Evolutionary conservation across 2,888 invertebrate genomes (phyloP), one percentile per base, ranked within the genome.

Genomic region (Myathropa florea): DNA sequence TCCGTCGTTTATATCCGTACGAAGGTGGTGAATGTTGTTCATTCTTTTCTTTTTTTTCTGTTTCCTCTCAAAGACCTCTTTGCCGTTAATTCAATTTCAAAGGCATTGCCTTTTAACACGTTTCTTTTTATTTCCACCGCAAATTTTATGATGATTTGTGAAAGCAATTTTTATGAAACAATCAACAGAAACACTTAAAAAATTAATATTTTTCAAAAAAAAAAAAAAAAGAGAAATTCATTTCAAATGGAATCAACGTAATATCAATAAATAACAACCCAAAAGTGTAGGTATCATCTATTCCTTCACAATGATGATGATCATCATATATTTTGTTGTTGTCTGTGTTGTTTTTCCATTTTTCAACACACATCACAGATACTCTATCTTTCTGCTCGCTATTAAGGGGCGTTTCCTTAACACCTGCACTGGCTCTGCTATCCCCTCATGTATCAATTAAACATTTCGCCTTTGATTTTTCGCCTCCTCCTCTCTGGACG

Each of bases 101-200:
- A 46, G 46, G 46, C 46, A 46, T 46, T 46, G 46, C 46, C 46
- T 46, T 46, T 46, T 46, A 46, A 46, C 46, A 46, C 46, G 46
- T 75, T 75, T 73, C 46, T 57, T 67, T 81, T 53, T 55, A 60
- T 67, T 67, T 67, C 14, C 23, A 46, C 18, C 46, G 46, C 46
- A 46, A 46, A 46, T 18, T 46, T 46, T 46, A 46, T 46, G 23
- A 30, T 68, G 73, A 63, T 73, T 80, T 67, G 46, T 67, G 63
- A 81, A 63, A 46, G 24, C 26, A 63, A 70, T 64, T 21, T 65
- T 79, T 59, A 65, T 33, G 70, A 65, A 60, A 77, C 76, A 64
- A 77, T 67, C 65, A 71, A 61, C 82, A 65, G 70, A 77, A 82
- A 72, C 82, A 82, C 82, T 82, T 82, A 82, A 82, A 82, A 77